phyloP scores from a whole-genome alignment of 2,888 invertebrate genomes.

The Stenotaenia linearis region DNA sequence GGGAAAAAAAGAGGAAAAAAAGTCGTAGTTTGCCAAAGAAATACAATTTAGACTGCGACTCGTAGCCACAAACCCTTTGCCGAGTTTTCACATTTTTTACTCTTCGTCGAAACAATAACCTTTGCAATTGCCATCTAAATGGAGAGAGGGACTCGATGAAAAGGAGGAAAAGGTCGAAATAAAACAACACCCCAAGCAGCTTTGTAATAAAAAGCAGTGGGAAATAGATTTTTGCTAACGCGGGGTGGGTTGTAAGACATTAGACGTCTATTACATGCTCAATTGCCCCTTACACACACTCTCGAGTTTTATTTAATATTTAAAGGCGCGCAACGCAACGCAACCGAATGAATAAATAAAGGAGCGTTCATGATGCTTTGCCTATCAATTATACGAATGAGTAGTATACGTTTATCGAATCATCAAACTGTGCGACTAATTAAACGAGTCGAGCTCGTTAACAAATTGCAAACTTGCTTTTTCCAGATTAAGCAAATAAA shows the following conservation, averaged over 20 bases:
- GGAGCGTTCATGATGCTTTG: too few relatives aligned
- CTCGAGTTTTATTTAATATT: neutral
- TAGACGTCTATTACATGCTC: neutral
- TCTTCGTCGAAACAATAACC: neutral
- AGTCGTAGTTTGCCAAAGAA: neutral
- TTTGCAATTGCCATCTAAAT: neutral
- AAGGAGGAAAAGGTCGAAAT: neutral
- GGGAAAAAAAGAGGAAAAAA: neutral
- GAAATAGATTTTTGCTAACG: neutral
- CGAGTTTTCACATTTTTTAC: neutral
- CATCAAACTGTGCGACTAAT: neutral
- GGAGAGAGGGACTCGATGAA: neutral
- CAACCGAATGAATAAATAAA: neutral
- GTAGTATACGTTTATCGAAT: neutral
- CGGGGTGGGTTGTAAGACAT: neutral
- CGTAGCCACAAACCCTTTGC: neutral
- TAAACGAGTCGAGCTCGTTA: neutral
- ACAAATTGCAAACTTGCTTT: neutral
- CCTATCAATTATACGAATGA: too few relatives aligned
- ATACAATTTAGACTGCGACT: neutral
- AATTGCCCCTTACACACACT: neutral
- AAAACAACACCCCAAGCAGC: neutral
- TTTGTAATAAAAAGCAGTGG: neutral
- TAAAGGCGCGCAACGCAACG: neutral
- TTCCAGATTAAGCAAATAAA: neutral